A percentile compares a stretch with the other conserved stretches of the same genome.
Conservation (phyloP, 2,888 invertebrate genomes). For the Harmothoe impar region DNA sequence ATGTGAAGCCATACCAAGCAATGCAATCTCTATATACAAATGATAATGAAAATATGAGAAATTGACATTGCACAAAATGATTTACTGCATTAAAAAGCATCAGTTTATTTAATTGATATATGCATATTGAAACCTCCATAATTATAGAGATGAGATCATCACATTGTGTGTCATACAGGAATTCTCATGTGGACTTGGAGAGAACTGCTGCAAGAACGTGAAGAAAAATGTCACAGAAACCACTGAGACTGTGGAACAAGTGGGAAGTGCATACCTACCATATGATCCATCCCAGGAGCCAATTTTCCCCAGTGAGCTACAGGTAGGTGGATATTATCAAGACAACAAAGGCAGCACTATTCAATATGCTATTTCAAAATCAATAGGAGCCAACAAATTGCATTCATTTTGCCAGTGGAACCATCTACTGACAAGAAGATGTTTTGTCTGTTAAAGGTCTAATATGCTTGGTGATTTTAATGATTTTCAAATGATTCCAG, state of each 20-base stretch:
- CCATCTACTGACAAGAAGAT: too few species aligned
- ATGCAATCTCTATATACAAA: background rate
- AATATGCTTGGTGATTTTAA: too few species aligned
- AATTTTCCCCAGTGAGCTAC: constrained; percentile 95
- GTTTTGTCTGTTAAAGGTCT: too few species aligned
- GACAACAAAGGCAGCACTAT: background rate
- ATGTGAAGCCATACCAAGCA: background rate
- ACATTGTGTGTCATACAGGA: too few species aligned
- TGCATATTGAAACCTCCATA: too few species aligned
- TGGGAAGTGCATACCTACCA: constrained; percentile 82
- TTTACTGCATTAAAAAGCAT: too few species aligned
- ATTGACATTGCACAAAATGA: too few species aligned
- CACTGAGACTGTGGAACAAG: background rate
- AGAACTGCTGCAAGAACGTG: constrained; percentile 21
- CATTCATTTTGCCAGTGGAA: too few species aligned
- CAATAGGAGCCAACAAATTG: too few species aligned
- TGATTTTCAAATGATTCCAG: background rate
- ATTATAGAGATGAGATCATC: too few species aligned
- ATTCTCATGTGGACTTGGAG: constrained; percentile 38
- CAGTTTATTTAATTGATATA: too few species aligned
- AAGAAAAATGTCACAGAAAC: background rate
- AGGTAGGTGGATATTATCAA: constrained; percentile 82
- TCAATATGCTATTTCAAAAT: background rate
- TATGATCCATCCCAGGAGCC: constrained; percentile 93
- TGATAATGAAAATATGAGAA: too few species aligned